Evolutionary conservation across 1,140 invertebrate genomes (phyloP), one percentile per base, ranked within the genome.

Genomic region (Caenorhabditis brenneri): DNA sequence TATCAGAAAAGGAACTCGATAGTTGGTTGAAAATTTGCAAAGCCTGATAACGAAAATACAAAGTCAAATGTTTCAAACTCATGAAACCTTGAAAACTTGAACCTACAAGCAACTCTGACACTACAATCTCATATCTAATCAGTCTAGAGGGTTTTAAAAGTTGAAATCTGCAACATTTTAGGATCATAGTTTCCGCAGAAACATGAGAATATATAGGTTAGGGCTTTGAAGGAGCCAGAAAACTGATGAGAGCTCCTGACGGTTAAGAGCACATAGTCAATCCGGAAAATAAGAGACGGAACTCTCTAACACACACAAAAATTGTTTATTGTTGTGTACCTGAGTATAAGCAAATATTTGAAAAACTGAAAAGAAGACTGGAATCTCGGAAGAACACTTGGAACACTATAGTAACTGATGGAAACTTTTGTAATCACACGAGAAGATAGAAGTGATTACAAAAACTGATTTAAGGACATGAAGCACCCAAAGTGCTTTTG

Each of bases 321-420:
- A 74, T n/a, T 65, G 58, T 65, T 65, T 16, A 74, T 74, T 74
- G 65, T 74, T 74, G 65, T 74, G 65, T 74, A 74, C 65, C 65
- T 74, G 65, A 74, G 65, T 74, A 74, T 74, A 74, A 74, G 65
- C 65, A 74, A 74, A 74, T 74, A 74, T 74, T 74, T 74, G 65
- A 19, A 19, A n/a, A 74, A 74, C 65, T 74, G 65, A 42, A 74
- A 74, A 22, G 7, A 74, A 74, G 65, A 42, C 65, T 74, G 29
- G 65, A 74, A 74, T 74, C 22, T 74, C n/a, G n/a, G n/a, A n/a
- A 36, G n/a, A 65, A 19, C 29, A 65, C 58, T 74, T 15, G 36
- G 36, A 74, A 22, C 33, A 74, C 65, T 74, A n/a, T 65, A 36
- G 31, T 27, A 27, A n/a, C 31, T 39, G 29, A 12, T 10, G 4